phyloP scores from a whole-genome alignment of 2,888 invertebrate genomes.

The Tribolium freemani region DNA sequence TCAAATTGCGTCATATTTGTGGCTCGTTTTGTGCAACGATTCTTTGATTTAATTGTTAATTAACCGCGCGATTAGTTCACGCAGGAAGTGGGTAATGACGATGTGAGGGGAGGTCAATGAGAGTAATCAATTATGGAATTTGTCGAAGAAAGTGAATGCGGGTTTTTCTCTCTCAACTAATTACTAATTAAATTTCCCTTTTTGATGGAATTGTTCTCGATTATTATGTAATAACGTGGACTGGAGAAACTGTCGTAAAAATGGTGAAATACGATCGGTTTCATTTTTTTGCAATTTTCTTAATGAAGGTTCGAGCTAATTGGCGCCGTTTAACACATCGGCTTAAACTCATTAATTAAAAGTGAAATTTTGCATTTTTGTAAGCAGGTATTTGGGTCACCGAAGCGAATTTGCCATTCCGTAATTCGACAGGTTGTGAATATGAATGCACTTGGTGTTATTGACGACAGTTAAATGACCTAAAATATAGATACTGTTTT shows the following conservation, averaged over 20 bases:
- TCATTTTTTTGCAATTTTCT: constrained; percentile 1
- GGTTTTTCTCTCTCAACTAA: not conserved
- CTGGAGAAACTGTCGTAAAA: not conserved
- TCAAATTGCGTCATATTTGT: not conserved
- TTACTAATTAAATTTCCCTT: not conserved
- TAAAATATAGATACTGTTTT: not conserved
- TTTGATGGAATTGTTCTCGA: not conserved
- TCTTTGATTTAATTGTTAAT: not conserved
- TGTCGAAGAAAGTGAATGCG: constrained; percentile 16
- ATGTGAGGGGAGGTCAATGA: constrained; percentile 4
- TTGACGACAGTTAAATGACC: constrained; percentile 6
- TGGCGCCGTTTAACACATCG: not conserved
- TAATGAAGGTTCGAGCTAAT: not conserved
- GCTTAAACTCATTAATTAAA: constrained; percentile 8
- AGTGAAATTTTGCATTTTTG: constrained; percentile 23
- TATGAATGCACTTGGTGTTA: not conserved
- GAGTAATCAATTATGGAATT: not conserved
- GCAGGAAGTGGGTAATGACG: constrained; percentile 1
- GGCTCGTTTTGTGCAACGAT: not conserved
- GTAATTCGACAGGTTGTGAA: not conserved
- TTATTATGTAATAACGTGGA: not conserved
- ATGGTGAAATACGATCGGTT: constrained; percentile 8
- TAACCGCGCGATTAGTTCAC: constrained; percentile 7
- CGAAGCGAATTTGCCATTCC: not conserved
- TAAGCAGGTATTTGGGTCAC: constrained; percentile 12